A percentile compares a stretch with the other conserved stretches of the same genome.
phyloP scores from a whole-genome alignment of 1,140 invertebrate genomes.

The Procambarus clarkii region DNA sequence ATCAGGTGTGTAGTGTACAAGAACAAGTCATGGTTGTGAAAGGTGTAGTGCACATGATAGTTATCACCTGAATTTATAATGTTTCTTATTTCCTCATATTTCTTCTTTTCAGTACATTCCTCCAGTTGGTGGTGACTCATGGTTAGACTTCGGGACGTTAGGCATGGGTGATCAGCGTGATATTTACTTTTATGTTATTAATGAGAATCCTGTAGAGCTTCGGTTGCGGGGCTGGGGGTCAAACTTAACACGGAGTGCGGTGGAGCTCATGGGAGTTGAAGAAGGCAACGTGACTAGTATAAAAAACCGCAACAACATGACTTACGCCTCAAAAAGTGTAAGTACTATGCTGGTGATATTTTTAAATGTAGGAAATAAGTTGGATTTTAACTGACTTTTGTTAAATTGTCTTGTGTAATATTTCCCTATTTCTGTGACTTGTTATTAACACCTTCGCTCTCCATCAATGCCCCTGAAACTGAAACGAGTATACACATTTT shows the following conservation, averaged over 20 bases:
- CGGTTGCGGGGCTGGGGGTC: slow-evolving; percentile 82
- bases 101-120: slow-evolving; percentile 63
- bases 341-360: slow-evolving; percentile 57
- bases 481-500: no score
- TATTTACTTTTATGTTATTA: slow-evolving; percentile 84
- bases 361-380: no score
- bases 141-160: slow-evolving; percentile 85
- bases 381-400: no score
- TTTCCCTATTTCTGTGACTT: no score
- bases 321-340: slow-evolving; percentile 77
- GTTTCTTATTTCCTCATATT: neutral
- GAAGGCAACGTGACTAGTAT: slow-evolving; percentile 79
- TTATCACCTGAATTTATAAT: no score
- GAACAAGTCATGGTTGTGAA: no score
- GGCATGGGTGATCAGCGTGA: slow-evolving; percentile 82
- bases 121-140: slow-evolving; percentile 52
- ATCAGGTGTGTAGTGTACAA: no score
- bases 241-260: slow-evolving; percentile 82
- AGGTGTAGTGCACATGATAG: no score
- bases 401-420: no score
- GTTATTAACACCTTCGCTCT: no score
- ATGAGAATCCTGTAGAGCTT: slow-evolving; percentile 86
- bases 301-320: slow-evolving; percentile 77
- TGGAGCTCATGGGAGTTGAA: slow-evolving; percentile 84
- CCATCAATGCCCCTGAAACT: no score